Evolutionary conservation across 1,140 invertebrate species (phyloP).

Genomic region (Diorhabda carinulata): DNA sequence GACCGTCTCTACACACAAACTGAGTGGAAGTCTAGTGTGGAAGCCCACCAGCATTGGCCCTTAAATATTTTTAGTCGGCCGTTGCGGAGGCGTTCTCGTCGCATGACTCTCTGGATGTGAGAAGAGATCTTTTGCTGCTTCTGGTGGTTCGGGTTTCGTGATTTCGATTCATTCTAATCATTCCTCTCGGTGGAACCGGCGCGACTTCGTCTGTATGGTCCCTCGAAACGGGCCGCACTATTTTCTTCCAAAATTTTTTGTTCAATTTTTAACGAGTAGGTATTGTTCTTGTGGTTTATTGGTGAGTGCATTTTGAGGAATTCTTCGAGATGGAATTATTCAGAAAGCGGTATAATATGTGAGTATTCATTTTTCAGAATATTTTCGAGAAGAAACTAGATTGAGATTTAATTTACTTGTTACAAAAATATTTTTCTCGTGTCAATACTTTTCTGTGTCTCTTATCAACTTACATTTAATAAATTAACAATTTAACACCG

Average conservation of each 20-base stretch:
- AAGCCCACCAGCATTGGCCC: background rate
- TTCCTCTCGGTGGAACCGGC: background rate
- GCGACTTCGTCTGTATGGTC: background rate
- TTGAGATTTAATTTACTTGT: no score
- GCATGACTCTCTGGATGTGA: background rate
- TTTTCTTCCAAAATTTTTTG: background rate
- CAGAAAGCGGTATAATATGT: background rate
- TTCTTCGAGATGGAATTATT: background rate
- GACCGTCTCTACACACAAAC: no score
- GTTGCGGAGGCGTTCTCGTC: background rate
- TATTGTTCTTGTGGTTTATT: background rate
- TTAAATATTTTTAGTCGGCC: background rate
- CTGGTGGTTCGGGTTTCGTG: background rate
- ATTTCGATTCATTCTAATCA: conserved; percentile 1
- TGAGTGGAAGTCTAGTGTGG: no score
- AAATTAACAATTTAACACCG: no score
- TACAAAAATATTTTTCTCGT: no score
- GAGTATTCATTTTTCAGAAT: background rate
- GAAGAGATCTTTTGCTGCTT: background rate
- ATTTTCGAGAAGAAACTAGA: no score
- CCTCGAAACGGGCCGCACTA: background rate
- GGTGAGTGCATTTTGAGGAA: background rate
- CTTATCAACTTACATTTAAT: no score
- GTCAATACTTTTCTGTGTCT: no score
- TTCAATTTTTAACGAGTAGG: background rate